Evolutionary conservation across 2,113 vertebrate species (phyloP).

Genomic region (Fulmarus glacialis): DNA sequence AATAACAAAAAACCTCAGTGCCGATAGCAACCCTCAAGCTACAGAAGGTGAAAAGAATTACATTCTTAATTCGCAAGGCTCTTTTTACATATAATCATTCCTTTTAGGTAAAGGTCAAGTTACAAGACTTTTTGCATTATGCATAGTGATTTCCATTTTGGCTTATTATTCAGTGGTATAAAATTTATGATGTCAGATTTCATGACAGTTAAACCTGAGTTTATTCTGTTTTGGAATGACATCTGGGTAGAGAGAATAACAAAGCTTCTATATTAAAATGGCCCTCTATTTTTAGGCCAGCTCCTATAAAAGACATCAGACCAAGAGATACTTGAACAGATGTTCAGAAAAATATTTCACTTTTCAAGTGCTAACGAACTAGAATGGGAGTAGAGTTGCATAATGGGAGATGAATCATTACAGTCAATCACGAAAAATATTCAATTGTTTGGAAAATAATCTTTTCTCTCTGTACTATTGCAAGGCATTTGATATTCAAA

Average conservation of each 20-base stretch:
- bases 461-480: background rate
- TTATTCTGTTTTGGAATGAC: slow-evolving; percentile 47
- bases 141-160: slow-evolving; percentile 65
- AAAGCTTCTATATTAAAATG: slow-evolving; percentile 10
- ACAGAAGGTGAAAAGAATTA: slow-evolving; percentile 39
- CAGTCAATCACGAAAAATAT: background rate
- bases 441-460: slow-evolving; percentile 4
- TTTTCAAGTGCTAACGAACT: background rate
- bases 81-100: slow-evolving; percentile 52
- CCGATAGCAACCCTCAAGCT: slow-evolving; percentile 46
- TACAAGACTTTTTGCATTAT: slow-evolving; percentile 51
- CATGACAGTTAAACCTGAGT: slow-evolving; percentile 56
- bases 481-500: background rate
- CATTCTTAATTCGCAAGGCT: slow-evolving; percentile 41
- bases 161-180: slow-evolving; percentile 54
- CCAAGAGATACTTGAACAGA: background rate
- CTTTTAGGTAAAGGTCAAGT: slow-evolving; percentile 68
- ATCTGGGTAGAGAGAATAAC: slow-evolving; percentile 25
- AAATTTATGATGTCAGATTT: slow-evolving; percentile 61
- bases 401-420: slow-evolving; percentile 28
- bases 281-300: background rate
- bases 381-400: background rate
- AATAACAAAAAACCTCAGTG: slow-evolving; percentile 53
- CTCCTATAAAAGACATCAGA: background rate
- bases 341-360: slow-evolving; percentile 23